Evolutionary conservation across 2,113 vertebrate species (phyloP).

Genomic region (Solea solea): DNA sequence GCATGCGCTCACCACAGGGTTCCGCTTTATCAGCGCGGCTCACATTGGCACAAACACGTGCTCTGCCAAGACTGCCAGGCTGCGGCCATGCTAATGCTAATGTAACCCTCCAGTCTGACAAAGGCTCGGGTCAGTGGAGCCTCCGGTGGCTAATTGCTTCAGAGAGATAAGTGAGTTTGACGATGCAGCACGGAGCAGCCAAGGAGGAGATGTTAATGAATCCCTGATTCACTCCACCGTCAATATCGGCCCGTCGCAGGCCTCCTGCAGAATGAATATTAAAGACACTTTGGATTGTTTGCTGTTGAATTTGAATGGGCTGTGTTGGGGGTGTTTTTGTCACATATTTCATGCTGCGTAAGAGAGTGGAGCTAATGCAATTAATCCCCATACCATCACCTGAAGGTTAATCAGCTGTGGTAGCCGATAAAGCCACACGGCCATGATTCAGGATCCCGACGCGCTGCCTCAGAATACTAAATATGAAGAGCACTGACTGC

Average conservation of each 20-base stretch:
- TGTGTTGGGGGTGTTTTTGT: constrained; percentile 60
- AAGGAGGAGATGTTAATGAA: constrained; percentile 75
- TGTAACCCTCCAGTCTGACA: constrained; percentile 77
- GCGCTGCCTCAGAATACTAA: constrained; percentile 28
- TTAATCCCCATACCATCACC: constrained; percentile 65
- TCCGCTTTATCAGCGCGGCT: constrained; percentile 78
- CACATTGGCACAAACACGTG: constrained; percentile 76
- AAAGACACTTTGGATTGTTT: constrained; percentile 77
- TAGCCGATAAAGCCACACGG: constrained; percentile 48
- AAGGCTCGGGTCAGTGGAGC: constrained; percentile 82
- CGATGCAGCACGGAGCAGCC: constrained; percentile 69
- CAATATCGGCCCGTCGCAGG: constrained; percentile 75
- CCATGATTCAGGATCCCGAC: constrained; percentile 21
- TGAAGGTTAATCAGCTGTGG: constrained; percentile 54
- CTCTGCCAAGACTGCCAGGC: constrained; percentile 71
- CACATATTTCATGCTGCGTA: constrained; percentile 57
- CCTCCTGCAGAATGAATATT: constrained; percentile 75
- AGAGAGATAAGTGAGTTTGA: constrained; percentile 83
- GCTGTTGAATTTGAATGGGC: constrained; percentile 65
- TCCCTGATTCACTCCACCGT: constrained; percentile 68
- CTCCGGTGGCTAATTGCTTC: constrained; percentile 84
- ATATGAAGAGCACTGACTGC: constrained; percentile 18
- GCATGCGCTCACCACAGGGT: constrained; percentile 47
- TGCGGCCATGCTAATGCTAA: constrained; percentile 75
- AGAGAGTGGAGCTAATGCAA: constrained; percentile 68